phyloP scores from a whole-genome alignment of 1,140 invertebrate species.

The Chlorops oryzae region DNA sequence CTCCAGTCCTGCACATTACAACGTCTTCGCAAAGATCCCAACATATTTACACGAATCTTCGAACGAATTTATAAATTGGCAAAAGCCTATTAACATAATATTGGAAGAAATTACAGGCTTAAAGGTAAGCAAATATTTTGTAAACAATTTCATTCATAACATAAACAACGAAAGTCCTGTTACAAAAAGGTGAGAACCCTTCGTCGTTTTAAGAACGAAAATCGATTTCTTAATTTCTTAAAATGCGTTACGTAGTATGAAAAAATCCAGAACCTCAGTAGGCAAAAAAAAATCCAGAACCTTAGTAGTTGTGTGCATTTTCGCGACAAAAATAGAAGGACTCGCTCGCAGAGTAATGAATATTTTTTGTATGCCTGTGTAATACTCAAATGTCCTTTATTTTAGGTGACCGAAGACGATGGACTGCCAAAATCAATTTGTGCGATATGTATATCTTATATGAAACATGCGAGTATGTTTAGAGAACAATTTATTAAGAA shows the following conservation, averaged over 20 bases:
- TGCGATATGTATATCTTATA: constrained; percentile 41
- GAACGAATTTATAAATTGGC: constrained; percentile 43
- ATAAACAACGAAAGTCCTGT: too few species aligned
- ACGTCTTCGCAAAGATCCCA: constrained; percentile 42
- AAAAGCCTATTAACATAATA: constrained; percentile 36
- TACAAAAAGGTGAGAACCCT: too few species aligned
- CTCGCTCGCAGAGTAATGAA: neutral
- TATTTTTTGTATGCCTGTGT: neutral
- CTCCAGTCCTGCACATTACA: constrained; percentile 40
- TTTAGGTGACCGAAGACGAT: constrained; percentile 33
- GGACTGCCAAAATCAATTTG: constrained; percentile 35
- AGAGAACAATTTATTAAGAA: constrained; percentile 41
- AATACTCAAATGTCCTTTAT: neutral
- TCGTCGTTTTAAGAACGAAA: too few species aligned
- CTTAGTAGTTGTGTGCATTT: too few species aligned
- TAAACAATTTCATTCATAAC: neutral
- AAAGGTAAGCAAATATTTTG: constrained; percentile 20
- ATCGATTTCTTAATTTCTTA: too few species aligned
- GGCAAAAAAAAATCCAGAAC: too few species aligned
- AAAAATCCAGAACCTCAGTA: too few species aligned
- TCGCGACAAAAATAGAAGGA: too few species aligned
- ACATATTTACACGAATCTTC: constrained; percentile 37
- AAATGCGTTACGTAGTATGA: too few species aligned
- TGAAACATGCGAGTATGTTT: constrained; percentile 43
- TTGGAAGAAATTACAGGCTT: constrained; percentile 41